A percentile compares a stretch with the other conserved stretches of the same genome.
Conservation (phyloP, 2,113 vertebrate genomes). For the Leptodactylus fuscus region DNA sequence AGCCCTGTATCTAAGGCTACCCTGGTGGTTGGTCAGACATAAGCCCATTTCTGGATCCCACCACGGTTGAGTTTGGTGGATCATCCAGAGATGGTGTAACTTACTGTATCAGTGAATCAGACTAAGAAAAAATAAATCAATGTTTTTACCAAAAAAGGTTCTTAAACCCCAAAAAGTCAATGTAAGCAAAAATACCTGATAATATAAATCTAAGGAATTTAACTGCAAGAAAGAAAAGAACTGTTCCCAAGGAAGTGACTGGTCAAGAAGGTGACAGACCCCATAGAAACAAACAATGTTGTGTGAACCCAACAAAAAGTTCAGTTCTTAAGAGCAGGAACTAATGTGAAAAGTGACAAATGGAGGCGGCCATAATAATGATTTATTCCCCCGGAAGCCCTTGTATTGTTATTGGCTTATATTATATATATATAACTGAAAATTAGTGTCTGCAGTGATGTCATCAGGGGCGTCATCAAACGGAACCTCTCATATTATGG, state of each 20-base stretch:
- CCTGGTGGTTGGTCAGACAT: too few species aligned
- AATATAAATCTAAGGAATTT: not conserved
- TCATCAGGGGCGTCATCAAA: not conserved
- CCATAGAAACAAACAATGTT: not conserved
- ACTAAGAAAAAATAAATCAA: not conserved
- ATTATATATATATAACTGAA: not conserved
- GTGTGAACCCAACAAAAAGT: not conserved
- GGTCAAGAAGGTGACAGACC: not conserved
- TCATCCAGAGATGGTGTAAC: too few species aligned
- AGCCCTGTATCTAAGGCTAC: too few species aligned
- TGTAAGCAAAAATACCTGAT: not conserved
- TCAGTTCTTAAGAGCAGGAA: not conserved
- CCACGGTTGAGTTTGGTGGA: too few species aligned
- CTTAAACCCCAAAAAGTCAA: not conserved
- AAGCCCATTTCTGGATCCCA: too few species aligned
- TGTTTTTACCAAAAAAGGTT: not conserved
- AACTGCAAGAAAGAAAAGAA: not conserved
- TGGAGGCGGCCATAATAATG: not conserved
- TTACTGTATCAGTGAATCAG: too few species aligned
- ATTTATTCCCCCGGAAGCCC: not conserved
- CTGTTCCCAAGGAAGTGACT: constrained; percentile 18
- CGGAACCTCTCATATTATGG: not conserved
- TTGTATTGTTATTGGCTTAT: not conserved
- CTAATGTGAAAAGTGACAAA: not conserved
- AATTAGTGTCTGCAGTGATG: not conserved